Evolutionary conservation across 2,888 invertebrate genomes (phyloP).

Genomic region (Slavum lentiscoides): DNA sequence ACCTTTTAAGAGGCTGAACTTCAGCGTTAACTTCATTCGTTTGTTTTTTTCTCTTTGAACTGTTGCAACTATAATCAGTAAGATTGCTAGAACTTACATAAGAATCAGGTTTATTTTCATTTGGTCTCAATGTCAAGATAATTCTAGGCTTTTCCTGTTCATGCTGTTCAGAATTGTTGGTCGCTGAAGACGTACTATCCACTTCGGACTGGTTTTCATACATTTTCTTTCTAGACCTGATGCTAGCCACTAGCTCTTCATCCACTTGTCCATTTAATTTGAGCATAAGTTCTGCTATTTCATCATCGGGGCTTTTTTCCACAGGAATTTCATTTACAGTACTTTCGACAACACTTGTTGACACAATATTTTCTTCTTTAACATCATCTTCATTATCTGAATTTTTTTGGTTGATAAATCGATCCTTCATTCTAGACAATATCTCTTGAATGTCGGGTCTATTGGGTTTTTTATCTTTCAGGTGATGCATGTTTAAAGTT

Average conservation of each 20-base stretch:
- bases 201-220: slow-evolving; percentile 42
- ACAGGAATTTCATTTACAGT: slow-evolving; percentile 5
- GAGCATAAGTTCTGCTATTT: slow-evolving; percentile 63
- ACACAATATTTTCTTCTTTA: slow-evolving; percentile 25
- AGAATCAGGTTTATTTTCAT: slow-evolving; percentile 60
- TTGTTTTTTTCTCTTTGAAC: slow-evolving; percentile 28
- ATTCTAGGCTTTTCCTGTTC: slow-evolving; percentile 64
- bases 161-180: slow-evolving; percentile 6
- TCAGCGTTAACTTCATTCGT: slow-evolving; percentile 28
- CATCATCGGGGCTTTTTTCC: slow-evolving; percentile 57
- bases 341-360: slow-evolving; percentile 21
- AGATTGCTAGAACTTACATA: slow-evolving; percentile 57
- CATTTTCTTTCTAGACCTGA: slow-evolving; percentile 44
- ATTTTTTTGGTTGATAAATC: slow-evolving; percentile 27
- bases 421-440: slow-evolving; percentile 54
- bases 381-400: slow-evolving; percentile 22
- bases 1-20: slow-evolving; percentile 64
- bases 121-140: slow-evolving; percentile 67
- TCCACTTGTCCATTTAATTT: slow-evolving; percentile 61
- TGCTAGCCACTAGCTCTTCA: slow-evolving; percentile 48
- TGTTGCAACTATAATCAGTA: slow-evolving; percentile 35
- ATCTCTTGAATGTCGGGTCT: slow-evolving; percentile 48
- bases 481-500: slow-evolving; percentile 28
- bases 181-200: slow-evolving; percentile 32
- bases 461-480: slow-evolving; percentile 26